A percentile compares a stretch with the other conserved stretches of the same genome.
These are phyloP conservation scores for Phainopepla nitens DNA, from an alignment of 2,113 vertebrate genomes.

Conservation along the genomic window DNA sequence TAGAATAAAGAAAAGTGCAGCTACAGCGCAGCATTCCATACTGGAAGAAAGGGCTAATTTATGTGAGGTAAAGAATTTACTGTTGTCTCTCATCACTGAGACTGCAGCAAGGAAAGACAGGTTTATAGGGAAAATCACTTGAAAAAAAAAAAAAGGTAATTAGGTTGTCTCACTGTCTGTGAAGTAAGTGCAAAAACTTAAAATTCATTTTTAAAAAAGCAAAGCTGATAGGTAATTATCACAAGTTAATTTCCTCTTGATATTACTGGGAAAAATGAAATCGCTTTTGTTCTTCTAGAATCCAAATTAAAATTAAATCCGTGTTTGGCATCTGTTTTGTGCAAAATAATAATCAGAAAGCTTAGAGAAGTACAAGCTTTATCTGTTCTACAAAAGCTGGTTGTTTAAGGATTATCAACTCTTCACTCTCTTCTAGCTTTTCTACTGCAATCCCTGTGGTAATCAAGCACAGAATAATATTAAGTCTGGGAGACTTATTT, in stretches of 20 bases:
- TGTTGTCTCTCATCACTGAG: background rate
- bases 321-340: background rate
- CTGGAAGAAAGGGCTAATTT: background rate
- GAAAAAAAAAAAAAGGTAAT: background rate
- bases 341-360: background rate
- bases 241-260: background rate
- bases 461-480: background rate
- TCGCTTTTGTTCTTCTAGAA: background rate
- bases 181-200: background rate
- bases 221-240: background rate
- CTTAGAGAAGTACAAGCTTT: background rate
- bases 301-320: background rate
- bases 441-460: background rate
- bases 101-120: background rate
- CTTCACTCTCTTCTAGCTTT: background rate
- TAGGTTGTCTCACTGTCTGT: background rate
- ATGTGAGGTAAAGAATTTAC: background rate
- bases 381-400: background rate
- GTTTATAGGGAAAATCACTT: background rate
- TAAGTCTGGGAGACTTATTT: background rate
- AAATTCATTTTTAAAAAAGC: background rate
- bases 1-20: constrained; percentile 54
- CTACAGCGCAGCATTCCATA: background rate
- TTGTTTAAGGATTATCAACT: background rate
- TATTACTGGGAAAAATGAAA: background rate